Base-by-base conservation (phyloP, 2,113 vertebrate species). In the Eleginops maclovinus region DNA sequence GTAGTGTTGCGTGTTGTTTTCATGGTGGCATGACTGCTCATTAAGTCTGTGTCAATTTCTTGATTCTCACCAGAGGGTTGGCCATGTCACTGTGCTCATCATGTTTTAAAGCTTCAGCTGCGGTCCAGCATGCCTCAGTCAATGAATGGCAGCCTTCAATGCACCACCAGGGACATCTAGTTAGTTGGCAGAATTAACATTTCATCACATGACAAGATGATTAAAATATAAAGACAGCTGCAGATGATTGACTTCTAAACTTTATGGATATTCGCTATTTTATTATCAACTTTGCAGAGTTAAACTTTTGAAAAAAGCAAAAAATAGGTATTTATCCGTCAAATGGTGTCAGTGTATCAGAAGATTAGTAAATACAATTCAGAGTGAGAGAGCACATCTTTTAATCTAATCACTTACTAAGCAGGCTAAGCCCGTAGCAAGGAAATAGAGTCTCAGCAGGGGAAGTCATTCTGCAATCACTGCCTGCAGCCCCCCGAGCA, bases 21-120 rank as follows among this genome's bases (percentile, higher is more conserved):
- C 74, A 87, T 75, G 74, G 73, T 81, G 81, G 78, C 46, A 44
- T 69, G 75, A 82, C 51, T 84, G 77, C 88, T 91, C 83, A 85
- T 89, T 87, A 87, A 80, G 77, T 58, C 79, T 44, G 69, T 77
- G 84, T 90, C 84, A 85, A 82, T 88, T 80, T 85, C 69, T 88
- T 79, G 70, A 65, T 69, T 84, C 51, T 77, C 28, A 85, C 88
- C 75, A 62, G 81, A 85, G 87, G 86, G 67, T 75, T 72, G 44
- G 83, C 83, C 82, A 82, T 84, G 83, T 90, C 84, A 87, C 67
- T 9, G 16, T 55, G 68, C 84, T 72, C 65, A 44, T 89, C 72
- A n/a, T 77, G 54, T 82, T 81, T 87, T 51, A 46, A 36, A 83
- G 75, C 21, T 72, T 68, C 43, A 72, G 76, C 82, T 82, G 67